Conservation (phyloP, 2,797 vertebrate species). For the Chelon labrosus region DNA sequence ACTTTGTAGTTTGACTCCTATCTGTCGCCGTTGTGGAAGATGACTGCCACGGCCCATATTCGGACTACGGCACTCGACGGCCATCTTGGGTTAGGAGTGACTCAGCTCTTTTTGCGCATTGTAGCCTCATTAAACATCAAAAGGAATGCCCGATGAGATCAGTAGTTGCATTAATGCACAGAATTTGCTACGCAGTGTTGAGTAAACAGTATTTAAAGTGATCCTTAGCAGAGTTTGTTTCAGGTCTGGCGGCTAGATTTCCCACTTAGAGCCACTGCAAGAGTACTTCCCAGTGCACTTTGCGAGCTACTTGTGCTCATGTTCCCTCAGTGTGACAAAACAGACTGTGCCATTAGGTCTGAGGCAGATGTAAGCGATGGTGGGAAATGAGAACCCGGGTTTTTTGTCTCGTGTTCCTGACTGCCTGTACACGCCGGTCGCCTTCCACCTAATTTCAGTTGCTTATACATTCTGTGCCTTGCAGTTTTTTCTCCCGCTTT, state of each 20-base stretch:
- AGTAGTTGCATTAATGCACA: slow-evolving; percentile 44
- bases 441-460: slow-evolving; percentile 64
- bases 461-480: slow-evolving; percentile 50
- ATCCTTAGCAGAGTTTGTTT: slow-evolving; percentile 17
- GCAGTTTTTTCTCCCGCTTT: slow-evolving; percentile 48
- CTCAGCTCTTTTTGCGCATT: slow-evolving; percentile 58
- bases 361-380: slow-evolving; percentile 31
- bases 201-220: slow-evolving; percentile 46
- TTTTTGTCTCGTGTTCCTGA: slow-evolving; percentile 42
- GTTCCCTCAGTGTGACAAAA: slow-evolving; percentile 38
- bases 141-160: slow-evolving; percentile 43
- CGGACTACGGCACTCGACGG: slow-evolving; percentile 41
- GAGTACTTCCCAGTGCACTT: slow-evolving; percentile 1
- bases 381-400: slow-evolving; percentile 33
- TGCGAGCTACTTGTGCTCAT: slow-evolving; percentile 42
- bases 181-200: slow-evolving; percentile 24
- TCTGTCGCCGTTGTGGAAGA: slow-evolving; percentile 48
- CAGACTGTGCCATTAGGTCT: slow-evolving; percentile 45
- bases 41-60: slow-evolving; percentile 57
- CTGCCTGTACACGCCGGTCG: slow-evolving; percentile 30
- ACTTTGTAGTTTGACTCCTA: slow-evolving; percentile 52
- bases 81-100: slow-evolving; percentile 62
- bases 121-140: slow-evolving; percentile 64
- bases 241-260: slow-evolving; percentile 14
- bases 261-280: background rate